These are phyloP conservation scores for Cyanoderma ruficeps DNA, from an alignment of 2,113 vertebrate species.

Conservation along the genomic window DNA sequence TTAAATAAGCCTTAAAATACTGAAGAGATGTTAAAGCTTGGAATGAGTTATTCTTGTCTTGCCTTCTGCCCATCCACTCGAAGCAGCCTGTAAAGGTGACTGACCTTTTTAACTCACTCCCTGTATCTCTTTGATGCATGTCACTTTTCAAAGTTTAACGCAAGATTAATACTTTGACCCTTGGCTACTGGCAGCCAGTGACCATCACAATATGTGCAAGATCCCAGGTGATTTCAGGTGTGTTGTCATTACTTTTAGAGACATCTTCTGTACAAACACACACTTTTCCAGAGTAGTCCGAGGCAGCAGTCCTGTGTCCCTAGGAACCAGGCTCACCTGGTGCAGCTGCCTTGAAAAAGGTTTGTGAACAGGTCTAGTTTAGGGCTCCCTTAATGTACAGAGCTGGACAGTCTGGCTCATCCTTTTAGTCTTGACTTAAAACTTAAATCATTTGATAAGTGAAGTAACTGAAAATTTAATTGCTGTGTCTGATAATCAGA, in stretches of 20 bases:
- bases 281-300: neutral
- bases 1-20: constrained; percentile 78
- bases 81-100: neutral
- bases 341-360: neutral
- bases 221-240: neutral
- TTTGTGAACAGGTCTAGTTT: neutral
- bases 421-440: neutral
- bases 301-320: neutral
- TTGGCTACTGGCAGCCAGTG: neutral
- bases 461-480: neutral
- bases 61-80: neutral
- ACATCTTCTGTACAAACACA: neutral
- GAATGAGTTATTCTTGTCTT: constrained; percentile 6
- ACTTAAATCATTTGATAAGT: neutral
- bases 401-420: neutral
- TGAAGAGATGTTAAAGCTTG: constrained; percentile 60
- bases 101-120: neutral
- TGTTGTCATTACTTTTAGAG: neutral
- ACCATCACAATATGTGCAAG: neutral
- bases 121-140: constrained; percentile 4
- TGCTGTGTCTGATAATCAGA: neutral
- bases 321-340: neutral
- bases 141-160: neutral
- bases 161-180: neutral
- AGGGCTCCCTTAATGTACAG: neutral